Conservation (phyloP, 1,140 invertebrate species). For the Drosophila virilis region DNA sequence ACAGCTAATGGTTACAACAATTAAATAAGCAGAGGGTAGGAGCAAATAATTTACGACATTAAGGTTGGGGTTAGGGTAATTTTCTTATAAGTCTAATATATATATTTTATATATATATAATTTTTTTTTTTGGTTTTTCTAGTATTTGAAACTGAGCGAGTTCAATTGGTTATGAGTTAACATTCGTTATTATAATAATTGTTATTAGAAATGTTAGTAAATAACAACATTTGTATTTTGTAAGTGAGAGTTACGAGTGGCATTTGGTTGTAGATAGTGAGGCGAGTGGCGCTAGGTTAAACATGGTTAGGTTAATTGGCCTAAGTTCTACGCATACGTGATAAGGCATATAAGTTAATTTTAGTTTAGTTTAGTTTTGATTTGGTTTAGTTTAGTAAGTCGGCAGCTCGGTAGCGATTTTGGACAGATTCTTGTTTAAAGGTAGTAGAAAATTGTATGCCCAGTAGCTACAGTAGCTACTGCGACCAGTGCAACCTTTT, state of each 20-base stretch:
- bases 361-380: slow-evolving; percentile 7
- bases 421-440: slow-evolving; percentile 84
- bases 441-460: slow-evolving; percentile 82
- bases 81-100: neutral
- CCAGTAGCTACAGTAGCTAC: slow-evolving; percentile 64
- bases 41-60: slow-evolving; percentile 56
- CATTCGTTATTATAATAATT: slow-evolving; percentile 58
- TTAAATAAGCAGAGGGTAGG: slow-evolving; percentile 40
- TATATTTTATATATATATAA: neutral
- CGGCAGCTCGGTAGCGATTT: slow-evolving; percentile 59
- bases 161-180: slow-evolving; percentile 82
- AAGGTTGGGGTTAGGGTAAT: slow-evolving; percentile 24
- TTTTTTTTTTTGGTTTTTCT: slow-evolving; percentile 2
- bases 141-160: slow-evolving; percentile 74
- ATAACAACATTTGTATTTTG: slow-evolving; percentile 42
- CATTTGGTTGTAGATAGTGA: slow-evolving; percentile 67
- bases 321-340: slow-evolving; percentile 66
- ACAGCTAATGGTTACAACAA: slow-evolving; percentile 52
- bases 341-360: neutral
- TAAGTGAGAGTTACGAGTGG: slow-evolving; percentile 78
- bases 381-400: neutral
- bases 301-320: slow-evolving; percentile 38
- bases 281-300: slow-evolving; percentile 63
- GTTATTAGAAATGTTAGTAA: slow-evolving; percentile 53
- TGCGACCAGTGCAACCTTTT: slow-evolving; percentile 80